Base-by-base conservation (phyloP, 2,113 vertebrate species). In the Cathartes aura region DNA sequence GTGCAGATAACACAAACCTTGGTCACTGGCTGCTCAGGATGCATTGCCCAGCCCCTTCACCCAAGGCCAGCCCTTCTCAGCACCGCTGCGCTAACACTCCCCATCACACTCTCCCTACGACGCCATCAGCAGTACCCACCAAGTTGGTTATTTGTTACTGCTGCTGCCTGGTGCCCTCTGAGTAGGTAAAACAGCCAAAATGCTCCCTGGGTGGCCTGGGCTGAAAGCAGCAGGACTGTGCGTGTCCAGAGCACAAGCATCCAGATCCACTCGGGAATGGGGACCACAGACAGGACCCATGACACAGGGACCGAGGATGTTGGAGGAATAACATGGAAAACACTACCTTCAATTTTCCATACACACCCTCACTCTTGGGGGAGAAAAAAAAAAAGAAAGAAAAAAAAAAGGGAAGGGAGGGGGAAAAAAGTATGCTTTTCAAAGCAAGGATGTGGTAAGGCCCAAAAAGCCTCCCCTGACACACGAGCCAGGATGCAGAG, bases 401-500 rank as follows among this genome's bases (percentile, higher is more conserved):
- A n/a, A 68, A n/a, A 22, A 23, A 50, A 52, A 38, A 3, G 5
- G 52, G 52, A 55, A 30, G 9, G 29, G 67, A 10, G 45, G 7
- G 23, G 47, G 29, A 3, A 20, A 55, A 72, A 81, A 22, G n/a
- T 67, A 83, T 94, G 66, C n/a, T 82, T 93, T 96, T 90, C 93
- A 96, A 92, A 83, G 91, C 45, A 66, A 87, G 66, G 82, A 96
- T 91, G 91, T 87, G 78, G 78, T 87, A 53, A 85, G 38, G 48
- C 32, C 52, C 45, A 38, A 90, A 82, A 47, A 83, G 29, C 55
- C 71, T 82, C 70, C 38, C 11, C 38, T 66, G 87, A 93, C 50
- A 88, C 45, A 17, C 0, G 6, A 95, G 16, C 48, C 93, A 90
- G 89, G 84, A 90, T 45, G 42, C 36, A 84, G 78, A 79, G 53